phyloP scores from a whole-genome alignment of 1,140 invertebrate species.

The Amyelois transitella region DNA sequence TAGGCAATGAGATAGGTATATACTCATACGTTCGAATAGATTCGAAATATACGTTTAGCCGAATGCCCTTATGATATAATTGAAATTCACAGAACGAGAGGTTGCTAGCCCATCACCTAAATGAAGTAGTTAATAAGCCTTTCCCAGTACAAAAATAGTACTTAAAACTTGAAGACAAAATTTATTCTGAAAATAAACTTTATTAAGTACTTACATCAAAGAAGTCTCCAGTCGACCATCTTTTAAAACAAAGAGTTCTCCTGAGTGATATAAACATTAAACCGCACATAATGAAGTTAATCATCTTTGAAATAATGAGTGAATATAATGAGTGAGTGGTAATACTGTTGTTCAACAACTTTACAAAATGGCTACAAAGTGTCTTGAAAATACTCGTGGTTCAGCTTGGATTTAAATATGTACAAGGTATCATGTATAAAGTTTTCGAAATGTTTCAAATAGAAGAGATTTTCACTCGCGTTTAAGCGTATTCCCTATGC shows the following conservation, averaged over 20 bases:
- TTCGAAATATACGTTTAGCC: no score
- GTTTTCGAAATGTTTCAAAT: no score
- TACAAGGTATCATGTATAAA: no score
- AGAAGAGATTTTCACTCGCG: no score
- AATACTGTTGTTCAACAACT: background rate
- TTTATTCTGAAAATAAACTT: background rate
- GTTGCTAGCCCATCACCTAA: no score
- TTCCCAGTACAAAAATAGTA: background rate
- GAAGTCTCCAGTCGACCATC: slow-evolving; percentile 19
- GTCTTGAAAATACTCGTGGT: background rate
- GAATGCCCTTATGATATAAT: no score
- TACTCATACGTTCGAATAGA: no score
- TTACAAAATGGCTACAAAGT: background rate
- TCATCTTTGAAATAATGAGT: background rate
- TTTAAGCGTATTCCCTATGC: no score
- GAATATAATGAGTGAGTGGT: background rate
- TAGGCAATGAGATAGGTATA: no score
- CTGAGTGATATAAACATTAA: slow-evolving; percentile 15
- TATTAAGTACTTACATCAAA: slow-evolving; percentile 6
- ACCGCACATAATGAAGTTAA: slow-evolving; percentile 7
- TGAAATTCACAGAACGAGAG: no score
- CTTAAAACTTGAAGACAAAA: background rate
- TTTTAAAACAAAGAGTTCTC: slow-evolving; percentile 19
- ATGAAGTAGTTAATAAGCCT: no score
- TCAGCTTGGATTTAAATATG: background rate